Base-by-base conservation (phyloP, 2,113 vertebrate species). In the Benitochromis conjunctus region DNA sequence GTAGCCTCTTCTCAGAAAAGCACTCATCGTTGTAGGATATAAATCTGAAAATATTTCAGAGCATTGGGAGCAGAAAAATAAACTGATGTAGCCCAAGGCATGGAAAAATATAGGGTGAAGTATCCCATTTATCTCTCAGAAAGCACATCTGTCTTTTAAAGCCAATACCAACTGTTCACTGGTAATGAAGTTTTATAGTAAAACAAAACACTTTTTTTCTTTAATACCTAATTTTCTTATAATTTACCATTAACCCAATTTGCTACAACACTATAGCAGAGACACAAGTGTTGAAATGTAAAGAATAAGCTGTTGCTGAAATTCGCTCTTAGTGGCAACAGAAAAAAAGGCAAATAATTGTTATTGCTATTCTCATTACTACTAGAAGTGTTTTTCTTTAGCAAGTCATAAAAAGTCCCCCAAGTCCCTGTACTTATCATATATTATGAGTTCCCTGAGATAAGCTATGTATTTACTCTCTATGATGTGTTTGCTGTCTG, bases 1-100 rank as follows among this genome's bases (percentile, higher is more conserved):
- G 43, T 56, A 83, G 86, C 29, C 78, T 86, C 34, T 53, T 78
- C 87, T 88, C 58, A 82, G 78, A 78, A 87, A 90, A 88, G 78
- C 24, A 66, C 81, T 90, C 58, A 55, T 88, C 60, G 62, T 34
- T 1, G 4, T 57, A 46, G 60, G 78, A 92, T 87, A 91, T 90
- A 88, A 92, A 93, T 95, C 84, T 84, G 26, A 86, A 94, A 90
- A 62, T 74, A 91, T 86, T 87, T 93, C 82, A 86, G 82, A 79
- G 14, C 43, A 5, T 43, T 80, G 56, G 84, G 31, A 82, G 80
- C 31, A 29, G 56, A 89, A 86, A 87, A 90, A 84, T 87, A 87
- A 87, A 91, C 51, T 62, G 55, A 82, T 82, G 57, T 84, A 18
- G 87, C 91, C 51, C 46, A 76, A 58, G 79, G 82, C 86, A 83